Evolutionary conservation across 2,797 vertebrate genomes (phyloP).

Genomic region (Diglossa cyanea): DNA sequence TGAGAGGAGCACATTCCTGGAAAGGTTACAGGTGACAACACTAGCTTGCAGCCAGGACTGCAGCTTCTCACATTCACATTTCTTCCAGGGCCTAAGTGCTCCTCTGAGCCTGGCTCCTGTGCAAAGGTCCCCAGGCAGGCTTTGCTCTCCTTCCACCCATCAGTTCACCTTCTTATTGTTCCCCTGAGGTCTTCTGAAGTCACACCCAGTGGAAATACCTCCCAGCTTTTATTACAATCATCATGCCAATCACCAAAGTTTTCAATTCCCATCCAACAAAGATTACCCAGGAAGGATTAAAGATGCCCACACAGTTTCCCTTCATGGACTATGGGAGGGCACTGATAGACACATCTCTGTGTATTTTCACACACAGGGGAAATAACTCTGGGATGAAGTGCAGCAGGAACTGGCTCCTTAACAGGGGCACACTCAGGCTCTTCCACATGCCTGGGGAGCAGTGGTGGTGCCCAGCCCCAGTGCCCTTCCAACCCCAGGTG

Average conservation of each 20-base stretch:
- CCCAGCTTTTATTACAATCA: neutral
- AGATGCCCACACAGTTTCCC: neutral
- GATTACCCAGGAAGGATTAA: neutral
- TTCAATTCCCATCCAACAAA: neutral
- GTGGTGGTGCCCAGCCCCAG: neutral
- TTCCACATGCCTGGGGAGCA: neutral
- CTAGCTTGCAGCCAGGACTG: neutral
- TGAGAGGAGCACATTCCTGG: neutral
- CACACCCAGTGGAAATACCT: neutral
- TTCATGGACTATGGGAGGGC: neutral
- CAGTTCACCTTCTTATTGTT: neutral
- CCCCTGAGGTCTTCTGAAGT: neutral
- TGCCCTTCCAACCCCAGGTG: accelerated
- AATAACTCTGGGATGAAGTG: neutral
- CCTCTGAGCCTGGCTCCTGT: neutral
- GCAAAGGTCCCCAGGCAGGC: neutral
- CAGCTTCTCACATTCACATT: neutral
- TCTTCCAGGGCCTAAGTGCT: neutral
- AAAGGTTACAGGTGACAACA: neutral
- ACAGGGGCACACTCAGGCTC: neutral
- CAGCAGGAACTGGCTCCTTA: neutral
- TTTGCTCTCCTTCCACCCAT: neutral
- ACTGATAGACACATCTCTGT: accelerated
- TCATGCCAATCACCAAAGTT: neutral
- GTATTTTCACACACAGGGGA: neutral